These are phyloP conservation scores for Metopolophium dirhodum DNA, from an alignment of 1,140 invertebrate genomes.

Conservation along the genomic window DNA sequence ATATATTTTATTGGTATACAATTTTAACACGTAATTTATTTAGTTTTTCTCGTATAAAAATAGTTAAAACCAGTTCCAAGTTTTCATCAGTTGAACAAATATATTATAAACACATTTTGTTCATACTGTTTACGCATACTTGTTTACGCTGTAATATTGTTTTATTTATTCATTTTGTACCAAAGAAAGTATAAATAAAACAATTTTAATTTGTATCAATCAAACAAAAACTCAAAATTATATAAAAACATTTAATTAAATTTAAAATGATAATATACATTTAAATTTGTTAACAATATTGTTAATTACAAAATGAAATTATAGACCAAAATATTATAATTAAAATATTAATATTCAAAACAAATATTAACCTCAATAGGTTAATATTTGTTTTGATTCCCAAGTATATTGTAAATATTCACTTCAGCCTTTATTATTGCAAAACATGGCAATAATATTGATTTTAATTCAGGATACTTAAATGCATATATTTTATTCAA, in stretches of 20 bases:
- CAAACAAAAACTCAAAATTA: not conserved
- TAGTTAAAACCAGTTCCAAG: not conserved
- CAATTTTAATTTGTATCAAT: not conserved
- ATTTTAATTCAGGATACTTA: not conserved
- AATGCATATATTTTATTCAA: not conserved
- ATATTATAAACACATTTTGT: no score
- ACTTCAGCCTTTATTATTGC: not conserved
- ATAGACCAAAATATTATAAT: no score
- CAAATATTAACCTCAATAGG: no score
- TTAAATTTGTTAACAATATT: not conserved
- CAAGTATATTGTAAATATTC: not conserved
- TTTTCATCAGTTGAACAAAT: no score
- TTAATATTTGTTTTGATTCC: not conserved
- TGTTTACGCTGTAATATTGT: not conserved
- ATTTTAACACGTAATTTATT: not conserved
- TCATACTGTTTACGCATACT: no score
- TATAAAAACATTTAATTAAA: not conserved
- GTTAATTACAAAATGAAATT: not conserved
- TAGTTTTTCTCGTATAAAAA: not conserved
- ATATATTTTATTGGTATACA: no score
- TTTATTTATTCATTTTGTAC: not conserved
- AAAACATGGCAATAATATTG: not conserved
- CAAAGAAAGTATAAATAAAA: no score
- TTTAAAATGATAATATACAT: not conserved
- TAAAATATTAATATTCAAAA: no score